A percentile compares a stretch with the other conserved stretches of the same genome.
Evolutionary conservation across 1,140 invertebrate genomes (phyloP).

Genomic region (Calliopsis andreniformis): DNA sequence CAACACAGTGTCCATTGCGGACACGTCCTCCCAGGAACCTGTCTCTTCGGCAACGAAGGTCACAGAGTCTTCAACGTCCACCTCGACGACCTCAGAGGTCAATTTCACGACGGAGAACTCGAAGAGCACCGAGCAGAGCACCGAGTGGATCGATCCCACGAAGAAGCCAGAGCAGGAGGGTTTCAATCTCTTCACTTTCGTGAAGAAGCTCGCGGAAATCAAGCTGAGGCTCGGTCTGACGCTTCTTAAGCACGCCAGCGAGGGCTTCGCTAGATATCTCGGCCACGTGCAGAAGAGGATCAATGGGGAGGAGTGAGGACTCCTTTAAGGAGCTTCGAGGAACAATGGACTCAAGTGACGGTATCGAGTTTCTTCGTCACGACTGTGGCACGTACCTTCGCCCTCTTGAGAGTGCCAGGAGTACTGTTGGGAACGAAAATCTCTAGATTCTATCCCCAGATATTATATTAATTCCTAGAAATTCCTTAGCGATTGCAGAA

Average conservation of each 20-base stretch:
- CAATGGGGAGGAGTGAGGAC: conserved; percentile 74
- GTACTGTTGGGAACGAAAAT: too few species aligned
- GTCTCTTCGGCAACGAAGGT: neutral
- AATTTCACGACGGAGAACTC: conserved; percentile 15
- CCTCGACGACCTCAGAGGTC: conserved; percentile 11
- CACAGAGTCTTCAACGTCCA: neutral
- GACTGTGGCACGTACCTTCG: neutral
- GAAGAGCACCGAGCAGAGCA: conserved; percentile 54
- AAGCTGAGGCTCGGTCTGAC: conserved; percentile 81
- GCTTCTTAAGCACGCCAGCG: conserved; percentile 80
- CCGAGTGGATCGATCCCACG: conserved; percentile 65
- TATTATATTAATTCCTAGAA: too few species aligned
- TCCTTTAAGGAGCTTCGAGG: neutral
- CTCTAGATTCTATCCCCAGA: too few species aligned
- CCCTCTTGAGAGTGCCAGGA: neutral
- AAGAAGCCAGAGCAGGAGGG: conserved; percentile 64
- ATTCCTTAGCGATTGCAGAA: too few species aligned
- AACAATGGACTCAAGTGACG: conserved; percentile 12
- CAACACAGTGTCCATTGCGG: neutral
- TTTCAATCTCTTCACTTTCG: conserved; percentile 78
- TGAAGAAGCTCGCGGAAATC: conserved; percentile 80
- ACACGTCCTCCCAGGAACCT: neutral
- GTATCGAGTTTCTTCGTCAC: neutral
- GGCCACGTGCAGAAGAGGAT: conserved; percentile 80
- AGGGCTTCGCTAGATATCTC: conserved; percentile 81